Base-by-base conservation (phyloP, 1,140 invertebrate species). In the Apis laboriosa region DNA sequence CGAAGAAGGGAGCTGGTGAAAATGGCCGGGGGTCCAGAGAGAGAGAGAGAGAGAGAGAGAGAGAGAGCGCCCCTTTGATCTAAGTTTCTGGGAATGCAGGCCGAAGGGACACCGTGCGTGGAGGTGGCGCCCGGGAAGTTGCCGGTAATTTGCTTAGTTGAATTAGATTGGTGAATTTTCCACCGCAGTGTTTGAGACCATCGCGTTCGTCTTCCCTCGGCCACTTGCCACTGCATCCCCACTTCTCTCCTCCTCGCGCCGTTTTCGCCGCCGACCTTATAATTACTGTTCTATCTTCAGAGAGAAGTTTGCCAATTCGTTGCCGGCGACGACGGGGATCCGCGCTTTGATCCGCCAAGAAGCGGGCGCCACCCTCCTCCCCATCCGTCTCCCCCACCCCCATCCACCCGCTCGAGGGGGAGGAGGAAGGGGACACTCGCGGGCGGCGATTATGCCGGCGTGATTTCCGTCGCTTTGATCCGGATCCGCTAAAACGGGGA, bases 81-180 rank as follows among this genome's bases (percentile, higher is more conserved):
- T 91, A 91, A 92, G 91, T 92, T 92, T 88, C 84, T 87, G 84
- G 89, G 84, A 90, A 92, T 91, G 89, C 88, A 84, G 86, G 90
- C 83, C 74, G 80, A 85, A 90, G 85, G 86, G 88, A 88, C 90
- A 88, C 83, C 71, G 77, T 89, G 86, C 88, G 90, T 86, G 84
- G 63, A 28, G 80, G 82, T 86, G 72, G 73, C 80, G 84, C 68
- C 86, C 83, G 81, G 86, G 87, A 91, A 92, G 87, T 90, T 91
- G 83, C 74, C 71, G 79, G 89, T 91, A 92, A 92, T 92, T 92
- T 91, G 89, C 90, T 91, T 91, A 92, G 91, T 92, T 92, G 90
- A 88, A 92, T 92, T 91, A 91, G 90, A 90, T 90, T 91, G 90
- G 90, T 92, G 86, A 92, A 92, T 91, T 91, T 92, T 91, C 86